Evolutionary conservation across 1,140 invertebrate genomes (phyloP), one percentile per base, ranked within the genome.

Genomic region (Pectinophora gossypiella): DNA sequence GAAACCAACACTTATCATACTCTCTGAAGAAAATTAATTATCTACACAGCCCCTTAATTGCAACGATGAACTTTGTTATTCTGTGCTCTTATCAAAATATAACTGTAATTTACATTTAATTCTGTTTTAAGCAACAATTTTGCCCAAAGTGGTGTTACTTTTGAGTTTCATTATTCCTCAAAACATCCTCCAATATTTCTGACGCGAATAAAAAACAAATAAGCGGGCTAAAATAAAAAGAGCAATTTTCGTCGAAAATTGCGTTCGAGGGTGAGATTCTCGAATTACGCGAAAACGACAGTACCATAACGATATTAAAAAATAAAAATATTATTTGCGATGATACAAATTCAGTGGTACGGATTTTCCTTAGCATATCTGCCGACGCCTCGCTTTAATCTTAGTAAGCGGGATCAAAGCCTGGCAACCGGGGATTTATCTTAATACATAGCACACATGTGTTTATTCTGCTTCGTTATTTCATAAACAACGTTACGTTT

Each of bases 291-390:
- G 36, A 40, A 15, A 40, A 40, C 7, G 10, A 15, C 36, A 15
- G 36, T 13, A 40, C 36, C 10, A 7, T 2, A 40, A 40, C 15
- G 36, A 13, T 40, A 40, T 13, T 40, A 40, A 13, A 15, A 40
- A 40, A 40, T 40, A 40, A 40, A 32, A 40, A 40, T 40, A 16
- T 40, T 40, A 40, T 40, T 40, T 16, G 10, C 36, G 36, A 40
- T 40, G 36, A 40, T 40, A 40, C 36, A 40, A 40, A 40, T 16
- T 40, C 3, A 40, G 36, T 13, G 12, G 36, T 40, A 40, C 3
- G 16, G 36, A 40, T 40, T 40, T 40, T 40, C 36, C 36, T 12
- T 40, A 40, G 7, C 12, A 9, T 13, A 15, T 12, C 35, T 3
- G 12, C 13, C 7, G 36, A 12, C 7, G 9, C 2, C 27, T 32